Base-by-base conservation (phyloP, 2,888 invertebrate genomes). In the Ischnus inquisitorius region DNA sequence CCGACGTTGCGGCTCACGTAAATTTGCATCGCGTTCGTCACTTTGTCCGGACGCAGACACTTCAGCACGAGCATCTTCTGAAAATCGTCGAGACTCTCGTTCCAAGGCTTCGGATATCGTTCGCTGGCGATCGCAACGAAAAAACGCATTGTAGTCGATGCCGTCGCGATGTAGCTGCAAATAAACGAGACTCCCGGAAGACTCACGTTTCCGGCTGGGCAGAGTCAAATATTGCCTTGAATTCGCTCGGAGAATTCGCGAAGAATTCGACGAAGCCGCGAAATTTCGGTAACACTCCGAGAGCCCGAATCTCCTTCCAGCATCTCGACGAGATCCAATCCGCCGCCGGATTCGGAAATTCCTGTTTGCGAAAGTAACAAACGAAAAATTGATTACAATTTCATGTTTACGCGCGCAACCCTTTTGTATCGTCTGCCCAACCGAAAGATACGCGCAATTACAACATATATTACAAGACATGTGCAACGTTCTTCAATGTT, bases 41-140 rank as follows among this genome's bases (percentile, higher is more conserved):
- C 95, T 92, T 98, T 98, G 91, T 98, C 98, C 0, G 98, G 97
- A 0, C 98, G 95, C 1, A 98, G 92, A 85, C 97, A 96, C 89
- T 97, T 97, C 0, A 98, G 92, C 0, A 98, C 94, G 0, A 98
- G 94, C 85, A 98, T 94, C 90, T 96, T 97, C 90, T 98, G 96
- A 92, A 98, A 97, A 1, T 95, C 93, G 80, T 96, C 95, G 16
- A 97, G 93, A 54, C 94, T 94, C 0, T 93, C 92, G 1, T 97
- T 94, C 95, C 97, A 95, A 0, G 96, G 96, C 10, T 95, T 94
- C 0, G 98, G 98, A 43, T 97, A 94, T 0, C 94, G 92, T 76
- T 96, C 94, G 83, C 96, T 96, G 89, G 5, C 34, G 6, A 34
- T 34, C 34, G 34, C 4, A 34, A 34, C 34, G n/a, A n/a, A 4